Percentiles rank a stretch among this genome's conserved stretches.
Conservation (phyloP, 2,113 vertebrate species). For the Etheostoma cragini region DNA sequence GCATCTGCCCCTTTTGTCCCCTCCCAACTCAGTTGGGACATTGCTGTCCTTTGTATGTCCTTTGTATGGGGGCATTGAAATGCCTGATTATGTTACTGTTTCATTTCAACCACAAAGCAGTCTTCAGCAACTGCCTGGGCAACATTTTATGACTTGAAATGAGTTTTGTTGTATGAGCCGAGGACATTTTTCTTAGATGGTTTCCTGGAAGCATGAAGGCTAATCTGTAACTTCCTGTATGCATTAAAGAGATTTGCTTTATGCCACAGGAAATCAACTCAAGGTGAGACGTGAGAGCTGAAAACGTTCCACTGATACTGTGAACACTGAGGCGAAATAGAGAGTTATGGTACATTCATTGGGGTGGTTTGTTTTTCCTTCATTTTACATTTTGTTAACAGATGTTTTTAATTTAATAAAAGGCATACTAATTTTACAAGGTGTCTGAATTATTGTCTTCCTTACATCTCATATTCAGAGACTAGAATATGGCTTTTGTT, state of each 20-base stretch:
- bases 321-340: conserved; percentile 78
- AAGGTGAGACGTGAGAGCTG: conserved; percentile 26
- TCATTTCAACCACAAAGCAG: conserved; percentile 51
- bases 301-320: conserved; percentile 81
- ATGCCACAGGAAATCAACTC: conserved; percentile 60
- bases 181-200: conserved; percentile 84
- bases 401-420: conserved; percentile 86
- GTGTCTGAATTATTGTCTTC: conserved; percentile 6
- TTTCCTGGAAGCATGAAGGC: conserved; percentile 83
- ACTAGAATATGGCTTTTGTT: neutral
- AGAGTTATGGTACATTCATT: conserved; percentile 80
- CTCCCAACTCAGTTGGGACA: conserved; percentile 45
- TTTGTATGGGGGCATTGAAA: conserved; percentile 57
- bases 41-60: conserved; percentile 58
- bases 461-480: neutral
- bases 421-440: conserved; percentile 80
- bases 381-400: conserved; percentile 73
- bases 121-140: conserved; percentile 45
- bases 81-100: conserved; percentile 39
- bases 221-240: conserved; percentile 48
- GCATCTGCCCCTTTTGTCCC: conserved; percentile 31
- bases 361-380: conserved; percentile 61
- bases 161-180: conserved; percentile 80
- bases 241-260: conserved; percentile 46
- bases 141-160: conserved; percentile 46